Evolutionary conservation across 2,888 invertebrate species (phyloP), one percentile per base, ranked within the genome.

Genomic region (Taphrorychus bicolor): DNA sequence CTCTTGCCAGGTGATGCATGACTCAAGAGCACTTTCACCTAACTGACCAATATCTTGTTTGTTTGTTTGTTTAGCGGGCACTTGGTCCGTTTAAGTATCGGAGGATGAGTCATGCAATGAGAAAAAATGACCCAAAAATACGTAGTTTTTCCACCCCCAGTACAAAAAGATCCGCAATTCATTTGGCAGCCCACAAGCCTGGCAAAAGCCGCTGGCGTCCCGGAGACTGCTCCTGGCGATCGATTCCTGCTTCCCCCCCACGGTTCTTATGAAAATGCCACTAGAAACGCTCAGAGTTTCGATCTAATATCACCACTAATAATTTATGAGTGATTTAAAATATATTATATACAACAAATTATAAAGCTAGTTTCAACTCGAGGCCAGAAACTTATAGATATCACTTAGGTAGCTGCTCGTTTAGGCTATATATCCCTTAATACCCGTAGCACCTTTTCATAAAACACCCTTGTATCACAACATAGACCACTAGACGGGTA

Each of bases 161-260:
- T 57, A 24, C 2, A 23, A 52, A 61, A 62, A 62, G 22, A 7
- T 19, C 75, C 71, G 75, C 76, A 75, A 71, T 61, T 71, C 21
- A 23, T 70, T 73, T 75, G 71, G 75, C 73, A 71, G 71, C 66
- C 70, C 71, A 71, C 75, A 73, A 73, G 76, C 75, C 76, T 74
- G 76, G 76, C 76, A 75, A 73, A 75, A 66, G 72, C 73, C 73
- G 74, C 70, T 73, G 58, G 62, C 65, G 69, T 58, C 70, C 61
- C 57, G 67, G 56, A 58, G 62, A 59, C 72, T 69, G 60, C 67
- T 65, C 63, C 60, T 69, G 68, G 69, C 70, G 72, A 74, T 71
- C 66, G 58, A 66, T 60, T 48, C 58, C 40, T 32, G 52, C 56
- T 18, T 62, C 56, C 2, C 48, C n/a, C 21, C 51, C 21, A 22